Evolutionary conservation across 1,140 invertebrate genomes (phyloP), one percentile per base, ranked within the genome.

Genomic region (Meteorus sp.): DNA sequence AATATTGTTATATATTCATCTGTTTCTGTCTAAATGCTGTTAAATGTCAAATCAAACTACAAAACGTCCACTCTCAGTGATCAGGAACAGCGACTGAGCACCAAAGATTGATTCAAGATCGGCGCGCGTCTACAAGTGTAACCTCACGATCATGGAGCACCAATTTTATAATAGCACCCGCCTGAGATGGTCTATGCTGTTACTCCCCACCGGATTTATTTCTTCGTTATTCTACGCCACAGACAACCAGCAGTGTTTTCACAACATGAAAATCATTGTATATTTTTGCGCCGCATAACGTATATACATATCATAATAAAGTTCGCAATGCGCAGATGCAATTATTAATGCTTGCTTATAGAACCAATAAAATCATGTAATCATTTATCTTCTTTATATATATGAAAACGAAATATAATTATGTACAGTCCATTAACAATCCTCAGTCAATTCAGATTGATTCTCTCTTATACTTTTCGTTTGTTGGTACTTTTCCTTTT

Each of bases 121-220:
- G 67, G 65, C 67, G 51, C 60, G 31, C 54, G 58, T 55, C 66
- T 65, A 71, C 60, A 65, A 67, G 68, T 68, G 69, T 71, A 70
- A 75, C 73, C 72, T 75, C 75, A 68, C 60, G 72, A 71, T 60
- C 55, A 59, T 76, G 74, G 75, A 73, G 75, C 74, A 77, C 64
- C 67, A 70, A 77, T 77, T 78, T 77, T 78, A 77, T 78, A 73
- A 77, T 78, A 77, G 69, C 67, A 70, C 59, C 66, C 48, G 43
- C n/a, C n/a, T 43, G 43, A 48, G 45, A 51, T 48, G 20, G 27
- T 48, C 29, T 19, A n/a, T 20, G 47, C 55, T 37, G 53, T 37
- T 39, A 25, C 45, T 61, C 59, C 54, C 48, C 35, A 51, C 54
- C 41, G 23, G 37, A 31, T 51, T 35, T 22, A 13, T 44, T 35